Base-by-base conservation (phyloP, 1,140 invertebrate species). In the Ostrea edulis region DNA sequence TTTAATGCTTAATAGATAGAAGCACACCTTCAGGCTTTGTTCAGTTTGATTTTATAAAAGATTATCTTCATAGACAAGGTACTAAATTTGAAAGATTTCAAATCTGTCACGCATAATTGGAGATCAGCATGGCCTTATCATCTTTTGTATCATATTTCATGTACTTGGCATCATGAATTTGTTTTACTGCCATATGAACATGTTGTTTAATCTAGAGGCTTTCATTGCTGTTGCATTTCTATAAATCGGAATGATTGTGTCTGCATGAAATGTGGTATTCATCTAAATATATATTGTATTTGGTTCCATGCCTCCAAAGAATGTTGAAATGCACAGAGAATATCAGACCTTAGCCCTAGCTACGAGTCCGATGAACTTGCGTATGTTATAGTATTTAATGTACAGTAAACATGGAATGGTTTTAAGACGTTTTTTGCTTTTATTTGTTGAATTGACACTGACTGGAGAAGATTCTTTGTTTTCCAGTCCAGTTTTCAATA, bases 11-110 rank as follows among this genome's bases (percentile, higher is more conserved):
- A 35, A 29, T 29, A 29, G 68, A 77, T 25, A 29, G 22, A 77
- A 77, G 68, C 25, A 77, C 8, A 29, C 25, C 9, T 29, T 29
- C 14, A 77, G 25, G 25, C 68, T 77, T 77, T 77, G 68, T 77
- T 29, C 25, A 14, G 29, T 9, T 29, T 77, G 68, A 71, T 71
- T 25, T 12, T 77, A 29, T 77, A 77, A 77, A 22, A 77, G 68
- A 77, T 77, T 14, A 8, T 29, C 25, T 20, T 77, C 68, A 77
- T 29, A 2, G 29, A 77, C 9, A 25, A 77, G 68, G 25, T 29
- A 77, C 29, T 77, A 77, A 25, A 77, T 77, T 29, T 77, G 68
- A 77, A 77, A 35, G 68, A 77, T 77, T 77, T 29, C 22, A 29
- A 77, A 25, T 77, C 25, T 29, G 68, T 77, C 29, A 12, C 35